Conservation (phyloP, 2,113 vertebrate species). For the Baryphthengus martii region DNA sequence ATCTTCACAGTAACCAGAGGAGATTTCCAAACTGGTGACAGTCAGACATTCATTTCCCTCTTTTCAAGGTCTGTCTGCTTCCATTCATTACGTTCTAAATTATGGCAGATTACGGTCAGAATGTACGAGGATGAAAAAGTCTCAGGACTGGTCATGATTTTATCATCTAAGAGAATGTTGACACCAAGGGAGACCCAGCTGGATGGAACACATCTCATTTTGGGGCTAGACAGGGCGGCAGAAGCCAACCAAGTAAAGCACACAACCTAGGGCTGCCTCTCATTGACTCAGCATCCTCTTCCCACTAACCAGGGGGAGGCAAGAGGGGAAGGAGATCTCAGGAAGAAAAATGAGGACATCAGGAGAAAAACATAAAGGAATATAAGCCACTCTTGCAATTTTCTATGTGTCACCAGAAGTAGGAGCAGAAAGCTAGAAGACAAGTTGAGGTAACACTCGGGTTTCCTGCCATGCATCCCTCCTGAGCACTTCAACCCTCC, state of each 20-base stretch:
- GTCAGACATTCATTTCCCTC: neutral
- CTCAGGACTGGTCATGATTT: neutral
- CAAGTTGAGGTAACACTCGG: neutral
- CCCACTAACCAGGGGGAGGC: neutral
- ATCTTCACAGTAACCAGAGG: neutral
- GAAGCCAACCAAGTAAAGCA: neutral
- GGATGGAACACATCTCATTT: neutral
- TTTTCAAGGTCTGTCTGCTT: neutral
- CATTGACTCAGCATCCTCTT: neutral
- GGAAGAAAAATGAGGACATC: neutral
- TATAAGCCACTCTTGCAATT: neutral
- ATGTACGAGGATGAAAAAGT: neutral
- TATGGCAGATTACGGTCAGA: neutral
- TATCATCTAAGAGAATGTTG: neutral
- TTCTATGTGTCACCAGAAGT: neutral
- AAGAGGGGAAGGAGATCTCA: neutral
- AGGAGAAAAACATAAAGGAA: neutral
- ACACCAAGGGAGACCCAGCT: neutral
- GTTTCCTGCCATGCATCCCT: neutral
- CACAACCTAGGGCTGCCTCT: neutral
- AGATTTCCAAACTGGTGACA: neutral
- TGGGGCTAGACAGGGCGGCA: neutral
- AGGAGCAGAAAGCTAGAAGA: neutral
- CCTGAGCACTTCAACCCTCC: fast-evolving
- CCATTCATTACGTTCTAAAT: neutral